Base-by-base conservation (phyloP, 2,113 vertebrate species). In the Ceyx cyanopectus region DNA sequence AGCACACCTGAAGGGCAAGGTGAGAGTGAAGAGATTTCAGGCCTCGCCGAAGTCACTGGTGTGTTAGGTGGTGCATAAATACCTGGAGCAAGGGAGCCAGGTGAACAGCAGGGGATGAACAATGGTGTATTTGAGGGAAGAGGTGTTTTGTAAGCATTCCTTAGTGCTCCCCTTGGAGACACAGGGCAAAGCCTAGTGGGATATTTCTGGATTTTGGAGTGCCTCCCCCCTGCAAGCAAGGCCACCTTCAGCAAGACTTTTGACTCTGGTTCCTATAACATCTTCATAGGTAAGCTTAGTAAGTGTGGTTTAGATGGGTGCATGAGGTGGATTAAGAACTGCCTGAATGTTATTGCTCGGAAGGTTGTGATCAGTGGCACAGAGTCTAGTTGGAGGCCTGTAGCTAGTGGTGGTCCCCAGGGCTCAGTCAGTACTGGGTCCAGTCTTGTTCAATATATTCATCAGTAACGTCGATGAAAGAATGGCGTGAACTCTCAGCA, bases 11-110 rank as follows among this genome's bases (percentile, higher is more conserved):
- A 21, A 51, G 54, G 53, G 30, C n/a, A 26, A 57, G 65, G 40
- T 1, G 7, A 24, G 4, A 23, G 53, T n/a, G 23, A 32, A 0
- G 0, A 63, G 51, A 23, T 68, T 32, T 53, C 34, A 48, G 40
- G 68, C 43, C 34, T 61, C 22, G 23, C 5, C 46, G 43, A 32
- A 76, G 43, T 22, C 29, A 9, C 23, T 5, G 34, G 16, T 40
- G 26, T 45, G 23, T 41, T 54, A 48, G 46, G 21, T 34, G 54
- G 21, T 72, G 53, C 11, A 5, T 15, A 18, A 51, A 5, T 14
- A 34, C 4, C 62, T 16, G 30, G 21, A 57, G 7, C 3, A 53
- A 7, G 8, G 2, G 37, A 92, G 67, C 17, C 54, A 50, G 62
- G 67, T 37, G 21, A 27, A 15, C 16, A 21, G 29, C 24, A 14